Conservation (phyloP, 1,140 invertebrate genomes). For the Anastrepha ludens region DNA sequence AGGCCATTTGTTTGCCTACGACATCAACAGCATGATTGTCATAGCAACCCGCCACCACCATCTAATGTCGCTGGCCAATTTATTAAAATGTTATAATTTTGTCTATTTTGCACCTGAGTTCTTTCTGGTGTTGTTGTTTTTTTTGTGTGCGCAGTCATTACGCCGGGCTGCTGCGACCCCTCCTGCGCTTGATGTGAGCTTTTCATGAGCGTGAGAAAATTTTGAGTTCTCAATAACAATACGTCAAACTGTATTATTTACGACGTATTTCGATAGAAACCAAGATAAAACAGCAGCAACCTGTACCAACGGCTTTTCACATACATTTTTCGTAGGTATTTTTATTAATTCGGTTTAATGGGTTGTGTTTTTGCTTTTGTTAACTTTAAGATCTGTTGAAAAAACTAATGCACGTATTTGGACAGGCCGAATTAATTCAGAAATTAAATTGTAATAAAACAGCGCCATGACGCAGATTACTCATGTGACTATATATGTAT, state of each 20-base stretch:
- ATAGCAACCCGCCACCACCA: conserved; percentile 14
- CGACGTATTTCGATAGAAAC: neutral
- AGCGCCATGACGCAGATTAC: too few relatives aligned
- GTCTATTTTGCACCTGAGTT: conserved; percentile 47
- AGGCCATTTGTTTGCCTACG: neutral
- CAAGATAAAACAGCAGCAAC: neutral
- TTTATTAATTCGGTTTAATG: neutral
- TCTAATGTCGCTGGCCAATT: conserved; percentile 9
- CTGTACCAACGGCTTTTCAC: neutral
- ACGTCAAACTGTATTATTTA: neutral
- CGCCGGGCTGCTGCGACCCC: conserved; percentile 27
- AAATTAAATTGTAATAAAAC: too few relatives aligned
- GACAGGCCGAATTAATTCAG: too few relatives aligned
- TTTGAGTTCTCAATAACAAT: neutral
- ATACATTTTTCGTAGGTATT: neutral
- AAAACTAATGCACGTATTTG: too few relatives aligned
- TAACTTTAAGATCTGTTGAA: too few relatives aligned
- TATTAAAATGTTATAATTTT: conserved; percentile 39
- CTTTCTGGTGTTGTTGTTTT: neutral
- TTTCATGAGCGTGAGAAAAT: conserved; percentile 42
- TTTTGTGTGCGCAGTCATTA: neutral
- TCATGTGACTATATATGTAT: too few relatives aligned
- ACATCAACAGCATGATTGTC: neutral
- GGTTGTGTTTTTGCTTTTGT: neutral
- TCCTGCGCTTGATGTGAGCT: conserved; percentile 15